phyloP scores from a whole-genome alignment of 1,140 invertebrate species.

The Zaprionus ghesquierei region DNA sequence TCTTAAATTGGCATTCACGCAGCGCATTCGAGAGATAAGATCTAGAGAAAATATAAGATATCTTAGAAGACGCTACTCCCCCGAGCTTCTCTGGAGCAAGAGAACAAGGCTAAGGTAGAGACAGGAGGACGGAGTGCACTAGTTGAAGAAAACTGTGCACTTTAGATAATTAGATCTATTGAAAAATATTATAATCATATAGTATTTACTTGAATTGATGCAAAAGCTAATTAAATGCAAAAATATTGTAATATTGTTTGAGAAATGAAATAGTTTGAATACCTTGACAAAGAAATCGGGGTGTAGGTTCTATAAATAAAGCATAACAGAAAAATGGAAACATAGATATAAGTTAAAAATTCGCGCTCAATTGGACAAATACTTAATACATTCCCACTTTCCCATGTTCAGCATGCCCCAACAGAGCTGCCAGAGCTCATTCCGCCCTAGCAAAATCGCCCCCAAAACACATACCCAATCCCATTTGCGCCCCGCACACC shows the following conservation, averaged over 20 bases:
- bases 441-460: slow-evolving; percentile 9
- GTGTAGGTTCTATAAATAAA: slow-evolving; percentile 82
- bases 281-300: slow-evolving; percentile 82
- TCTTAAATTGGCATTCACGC: background rate
- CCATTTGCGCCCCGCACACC: background rate
- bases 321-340: slow-evolving; percentile 72
- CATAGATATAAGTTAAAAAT: slow-evolving; percentile 56
- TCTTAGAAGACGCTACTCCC: background rate
- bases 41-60: background rate
- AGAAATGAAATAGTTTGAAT: slow-evolving; percentile 70
- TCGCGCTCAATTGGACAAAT: slow-evolving; percentile 37
- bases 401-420: background rate
- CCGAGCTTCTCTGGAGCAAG: background rate
- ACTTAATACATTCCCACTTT: slow-evolving; percentile 3
- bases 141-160: slow-evolving; percentile 42
- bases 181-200: slow-evolving; percentile 25
- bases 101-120: background rate
- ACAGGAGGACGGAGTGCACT: slow-evolving; percentile 34
- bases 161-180: slow-evolving; percentile 10
- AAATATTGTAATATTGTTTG: slow-evolving; percentile 50
- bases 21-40: background rate
- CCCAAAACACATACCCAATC: background rate
- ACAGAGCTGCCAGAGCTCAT: too few species aligned
- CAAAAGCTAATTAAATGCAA: slow-evolving; percentile 72
- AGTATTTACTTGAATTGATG: slow-evolving; percentile 63